These are phyloP conservation scores for Seriola dumerili DNA, from an alignment of 2,113 vertebrate species.

Conservation along the genomic window DNA sequence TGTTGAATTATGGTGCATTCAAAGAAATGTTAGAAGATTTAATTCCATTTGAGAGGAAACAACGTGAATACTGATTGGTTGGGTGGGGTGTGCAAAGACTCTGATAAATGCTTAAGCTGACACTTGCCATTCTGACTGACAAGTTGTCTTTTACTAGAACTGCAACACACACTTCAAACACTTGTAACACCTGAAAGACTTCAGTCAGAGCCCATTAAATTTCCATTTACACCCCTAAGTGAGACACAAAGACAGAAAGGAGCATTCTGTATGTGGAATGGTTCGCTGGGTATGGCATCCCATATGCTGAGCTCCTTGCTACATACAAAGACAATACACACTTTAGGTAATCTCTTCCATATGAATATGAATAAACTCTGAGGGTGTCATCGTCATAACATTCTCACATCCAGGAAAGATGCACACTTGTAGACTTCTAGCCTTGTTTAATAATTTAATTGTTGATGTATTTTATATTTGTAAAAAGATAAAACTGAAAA, in stretches of 20 bases:
- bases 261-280: background rate
- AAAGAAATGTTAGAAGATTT: slow-evolving; percentile 41
- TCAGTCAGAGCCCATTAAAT: slow-evolving; percentile 26
- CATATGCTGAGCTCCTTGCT: background rate
- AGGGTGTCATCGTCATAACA: background rate
- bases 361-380: slow-evolving; percentile 8
- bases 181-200: slow-evolving; percentile 27
- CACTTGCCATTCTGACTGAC: slow-evolving; percentile 56
- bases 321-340: background rate
- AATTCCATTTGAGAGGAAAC: slow-evolving; percentile 26
- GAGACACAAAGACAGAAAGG: background rate
- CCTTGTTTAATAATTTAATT: too few relatives aligned
- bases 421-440: too few relatives aligned
- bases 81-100: slow-evolving; percentile 23
- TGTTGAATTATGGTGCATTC: slow-evolving; percentile 44
- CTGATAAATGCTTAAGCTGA: slow-evolving; percentile 53
- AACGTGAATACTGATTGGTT: slow-evolving; percentile 29
- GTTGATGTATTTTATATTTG: background rate
- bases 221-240: slow-evolving; percentile 13
- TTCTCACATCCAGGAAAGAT: too few relatives aligned
- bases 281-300: background rate
- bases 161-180: slow-evolving; percentile 26
- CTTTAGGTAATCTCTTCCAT: background rate
- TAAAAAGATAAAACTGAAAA: background rate
- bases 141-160: slow-evolving; percentile 27